Evolutionary conservation across 2,888 invertebrate species (phyloP), one percentile per base, ranked within the genome.

Genomic region (Phengaris arion): DNA sequence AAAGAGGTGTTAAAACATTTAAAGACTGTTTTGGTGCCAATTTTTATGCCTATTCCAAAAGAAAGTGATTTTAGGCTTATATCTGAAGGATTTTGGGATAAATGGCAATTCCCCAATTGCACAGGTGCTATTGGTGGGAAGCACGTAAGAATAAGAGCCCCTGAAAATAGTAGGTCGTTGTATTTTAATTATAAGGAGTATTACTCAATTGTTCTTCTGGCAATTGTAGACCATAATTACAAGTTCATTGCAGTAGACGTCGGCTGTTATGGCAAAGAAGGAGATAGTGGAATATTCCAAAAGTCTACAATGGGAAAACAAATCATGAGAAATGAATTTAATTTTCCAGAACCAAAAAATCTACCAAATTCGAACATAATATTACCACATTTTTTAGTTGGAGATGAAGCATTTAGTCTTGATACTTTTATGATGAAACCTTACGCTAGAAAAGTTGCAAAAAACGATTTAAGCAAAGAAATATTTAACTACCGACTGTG

Each of bases 71-170:
- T 48, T 48, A 48, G 48, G 48, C 48, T 48, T 48, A 48, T 48
- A 48, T 48, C 48, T 48, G 48, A 48, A 48, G 48, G 48, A 48
- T 48, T 48, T 48, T 48, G 48, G 48, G 48, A 48, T 48, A 48
- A 48, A 79, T 82, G 80, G 81, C 81, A 81, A 79, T 81, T 81
- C 74, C 79, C 80, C 64, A 78, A 81, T 78, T 81, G 81, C 69
- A 73, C 76, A 76, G 81, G 79, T 76, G 75, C 78, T 10, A 77
- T 78, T 75, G 78, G 78, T 75, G 78, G 48, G 48, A 68, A 68
- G 46, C 68, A 68, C 46, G 68, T 68, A 10, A 35, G 68, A 45
- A 68, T 68, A 68, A 68, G 46, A 68, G 68, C 68, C 35, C 35
- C 46, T 45, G 45, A 68, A 13, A 35, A 68, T 68, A 45, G 68